These are phyloP conservation scores for Tinea pellionella DNA, from an alignment of 2,888 invertebrate species.

Conservation along the genomic window DNA sequence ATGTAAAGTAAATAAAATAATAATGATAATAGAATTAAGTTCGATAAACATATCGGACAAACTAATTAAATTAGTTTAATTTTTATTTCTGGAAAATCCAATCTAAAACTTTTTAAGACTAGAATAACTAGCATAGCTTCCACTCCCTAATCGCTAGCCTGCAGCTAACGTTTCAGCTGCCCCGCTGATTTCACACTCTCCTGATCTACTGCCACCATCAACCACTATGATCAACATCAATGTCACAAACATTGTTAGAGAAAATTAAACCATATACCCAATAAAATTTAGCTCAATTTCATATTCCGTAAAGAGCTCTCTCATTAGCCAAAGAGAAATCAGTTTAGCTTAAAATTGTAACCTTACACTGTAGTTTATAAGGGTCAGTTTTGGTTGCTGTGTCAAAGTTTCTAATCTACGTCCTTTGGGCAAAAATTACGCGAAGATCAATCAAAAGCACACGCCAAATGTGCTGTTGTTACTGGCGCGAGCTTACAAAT, in stretches of 20 bases:
- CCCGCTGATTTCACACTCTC: slow-evolving; percentile 37
- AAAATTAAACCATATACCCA: slow-evolving; percentile 21
- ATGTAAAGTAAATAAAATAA: too few relatives aligned
- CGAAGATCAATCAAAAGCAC: slow-evolving; percentile 35
- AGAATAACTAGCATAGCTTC: slow-evolving; percentile 22
- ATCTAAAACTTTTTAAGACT: background rate
- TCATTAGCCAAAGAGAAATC: background rate
- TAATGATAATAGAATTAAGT: too few relatives aligned
- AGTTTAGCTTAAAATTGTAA: background rate
- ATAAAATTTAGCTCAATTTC: background rate
- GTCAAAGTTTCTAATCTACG: slow-evolving; percentile 6
- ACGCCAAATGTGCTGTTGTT: slow-evolving; percentile 30
- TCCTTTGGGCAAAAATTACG: slow-evolving; percentile 35
- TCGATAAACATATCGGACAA: too few relatives aligned
- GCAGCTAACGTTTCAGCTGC: slow-evolving; percentile 37
- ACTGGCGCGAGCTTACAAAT: slow-evolving; percentile 40
- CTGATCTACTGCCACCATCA: slow-evolving; percentile 23
- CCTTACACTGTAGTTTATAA: background rate
- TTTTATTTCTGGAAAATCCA: too few relatives aligned
- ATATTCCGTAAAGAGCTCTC: background rate
- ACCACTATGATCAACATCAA: slow-evolving; percentile 19
- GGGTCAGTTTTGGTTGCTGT: background rate
- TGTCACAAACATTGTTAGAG: background rate
- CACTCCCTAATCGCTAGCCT: slow-evolving; percentile 40
- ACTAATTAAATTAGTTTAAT: too few relatives aligned